These are phyloP conservation scores for Cynopterus sphinx DNA, from an alignment of 2,797 vertebrate genomes.

Conservation along the genomic window DNA sequence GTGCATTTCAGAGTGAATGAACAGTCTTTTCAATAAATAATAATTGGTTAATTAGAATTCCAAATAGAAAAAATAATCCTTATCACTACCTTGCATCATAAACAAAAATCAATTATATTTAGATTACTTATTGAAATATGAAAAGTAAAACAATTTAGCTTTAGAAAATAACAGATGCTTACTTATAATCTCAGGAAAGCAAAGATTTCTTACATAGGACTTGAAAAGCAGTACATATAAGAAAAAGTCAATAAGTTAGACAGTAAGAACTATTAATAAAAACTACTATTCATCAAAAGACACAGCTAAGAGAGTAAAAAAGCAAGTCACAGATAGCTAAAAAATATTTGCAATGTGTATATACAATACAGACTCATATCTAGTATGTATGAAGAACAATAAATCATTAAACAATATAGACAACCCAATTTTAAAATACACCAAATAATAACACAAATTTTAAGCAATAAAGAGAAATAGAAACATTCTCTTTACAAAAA, in stretches of 20 bases:
- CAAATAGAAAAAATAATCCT: background rate
- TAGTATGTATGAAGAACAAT: background rate
- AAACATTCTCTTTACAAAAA: background rate
- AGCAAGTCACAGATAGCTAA: background rate
- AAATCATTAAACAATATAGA: background rate
- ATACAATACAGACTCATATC: background rate
- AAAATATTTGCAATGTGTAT: background rate
- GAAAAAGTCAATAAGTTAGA: background rate
- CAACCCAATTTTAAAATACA: background rate
- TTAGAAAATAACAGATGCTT: slow-evolving; percentile 3
- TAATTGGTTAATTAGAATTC: background rate
- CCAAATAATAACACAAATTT: background rate
- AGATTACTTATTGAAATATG: background rate
- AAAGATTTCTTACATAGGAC: background rate
- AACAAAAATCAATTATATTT: background rate
- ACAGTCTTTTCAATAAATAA: background rate
- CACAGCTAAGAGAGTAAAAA: background rate
- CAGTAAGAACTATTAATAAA: background rate
- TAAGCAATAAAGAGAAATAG: background rate
- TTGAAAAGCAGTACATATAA: background rate
- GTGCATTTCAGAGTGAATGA: background rate
- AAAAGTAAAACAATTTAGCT: background rate
- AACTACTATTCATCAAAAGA: background rate
- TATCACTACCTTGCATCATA: background rate
- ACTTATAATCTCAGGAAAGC: background rate